These are phyloP conservation scores for Epirrita christyi DNA, from an alignment of 2,888 invertebrate genomes.

Conservation along the genomic window DNA sequence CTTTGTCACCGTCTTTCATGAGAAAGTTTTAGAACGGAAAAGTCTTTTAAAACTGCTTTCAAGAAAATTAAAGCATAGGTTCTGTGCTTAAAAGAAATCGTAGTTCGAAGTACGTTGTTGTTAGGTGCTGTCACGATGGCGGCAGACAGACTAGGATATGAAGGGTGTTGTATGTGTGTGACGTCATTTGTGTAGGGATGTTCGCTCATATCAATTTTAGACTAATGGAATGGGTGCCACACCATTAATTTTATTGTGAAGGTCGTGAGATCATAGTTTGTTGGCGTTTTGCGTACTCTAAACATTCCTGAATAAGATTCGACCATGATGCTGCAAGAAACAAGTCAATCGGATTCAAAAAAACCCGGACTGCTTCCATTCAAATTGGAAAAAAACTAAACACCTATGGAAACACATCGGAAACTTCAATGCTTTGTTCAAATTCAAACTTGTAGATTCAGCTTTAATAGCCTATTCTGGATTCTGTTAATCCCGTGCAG, in stretches of 20 bases:
- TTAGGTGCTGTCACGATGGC: slow-evolving; percentile 22
- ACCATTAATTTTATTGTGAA: slow-evolving; percentile 11
- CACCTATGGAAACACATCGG: too few relatives aligned
- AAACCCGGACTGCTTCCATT: too few relatives aligned
- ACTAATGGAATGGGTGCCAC: neutral
- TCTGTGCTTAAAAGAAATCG: slow-evolving; percentile 59
- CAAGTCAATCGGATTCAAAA: too few relatives aligned
- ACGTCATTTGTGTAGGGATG: slow-evolving; percentile 6
- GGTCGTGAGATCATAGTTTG: neutral
- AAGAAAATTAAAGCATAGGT: slow-evolving; percentile 82
- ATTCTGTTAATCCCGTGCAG: too few relatives aligned
- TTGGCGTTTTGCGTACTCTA: neutral
- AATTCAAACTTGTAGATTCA: too few relatives aligned
- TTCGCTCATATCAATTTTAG: neutral
- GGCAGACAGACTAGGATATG: slow-evolving; percentile 10
- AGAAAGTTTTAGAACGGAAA: slow-evolving; percentile 80
- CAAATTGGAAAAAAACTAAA: too few relatives aligned
- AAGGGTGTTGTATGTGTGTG: neutral
- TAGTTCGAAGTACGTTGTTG: slow-evolving; percentile 39
- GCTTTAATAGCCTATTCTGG: too few relatives aligned
- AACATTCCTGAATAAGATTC: too few relatives aligned
- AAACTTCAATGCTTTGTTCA: too few relatives aligned
- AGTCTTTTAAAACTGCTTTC: slow-evolving; percentile 82
- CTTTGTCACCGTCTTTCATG: slow-evolving; percentile 74
- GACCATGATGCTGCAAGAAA: too few relatives aligned